Conservation (phyloP, 2,797 vertebrate species). For the Cyclopterus lumpus region DNA sequence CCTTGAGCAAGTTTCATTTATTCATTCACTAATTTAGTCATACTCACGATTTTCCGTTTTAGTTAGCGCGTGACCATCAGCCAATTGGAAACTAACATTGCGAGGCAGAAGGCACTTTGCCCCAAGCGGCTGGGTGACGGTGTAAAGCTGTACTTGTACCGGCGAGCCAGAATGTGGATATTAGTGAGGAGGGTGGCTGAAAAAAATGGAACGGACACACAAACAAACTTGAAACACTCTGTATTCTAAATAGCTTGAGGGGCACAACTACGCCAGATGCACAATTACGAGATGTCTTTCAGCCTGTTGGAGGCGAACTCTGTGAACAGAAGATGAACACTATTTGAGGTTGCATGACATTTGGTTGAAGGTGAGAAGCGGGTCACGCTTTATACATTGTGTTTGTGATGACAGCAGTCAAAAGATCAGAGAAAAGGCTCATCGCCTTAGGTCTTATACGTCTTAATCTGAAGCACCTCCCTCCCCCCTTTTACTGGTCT, state of each 20-base stretch:
- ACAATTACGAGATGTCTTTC: background rate
- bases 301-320: background rate
- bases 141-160: slow-evolving; percentile 14
- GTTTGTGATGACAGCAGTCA: slow-evolving; percentile 18
- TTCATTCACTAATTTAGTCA: slow-evolving; percentile 21
- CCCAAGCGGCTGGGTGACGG: slow-evolving; percentile 12
- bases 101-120: slow-evolving; percentile 6
- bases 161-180: slow-evolving; percentile 26
- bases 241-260: slow-evolving; percentile 11
- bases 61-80: slow-evolving; percentile 25
- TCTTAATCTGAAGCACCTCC: slow-evolving; percentile 18
- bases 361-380: slow-evolving; percentile 5
- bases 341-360: background rate
- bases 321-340: background rate
- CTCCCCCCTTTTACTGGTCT: slow-evolving; percentile 26
- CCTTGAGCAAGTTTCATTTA: slow-evolving; percentile 17
- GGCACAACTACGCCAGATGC: background rate
- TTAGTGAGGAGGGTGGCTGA: slow-evolving; percentile 20
- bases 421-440: slow-evolving; percentile 20
- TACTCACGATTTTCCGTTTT: slow-evolving; percentile 29
- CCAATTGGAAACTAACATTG: slow-evolving; percentile 30
- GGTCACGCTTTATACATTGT: slow-evolving; percentile 6
- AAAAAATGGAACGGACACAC: slow-evolving; percentile 29
- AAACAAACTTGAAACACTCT: background rate
- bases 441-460: slow-evolving; percentile 5